Evolutionary conservation across 2,797 vertebrate genomes (phyloP), one percentile per base, ranked within the genome.

Genomic region (Halcyon badia): DNA sequence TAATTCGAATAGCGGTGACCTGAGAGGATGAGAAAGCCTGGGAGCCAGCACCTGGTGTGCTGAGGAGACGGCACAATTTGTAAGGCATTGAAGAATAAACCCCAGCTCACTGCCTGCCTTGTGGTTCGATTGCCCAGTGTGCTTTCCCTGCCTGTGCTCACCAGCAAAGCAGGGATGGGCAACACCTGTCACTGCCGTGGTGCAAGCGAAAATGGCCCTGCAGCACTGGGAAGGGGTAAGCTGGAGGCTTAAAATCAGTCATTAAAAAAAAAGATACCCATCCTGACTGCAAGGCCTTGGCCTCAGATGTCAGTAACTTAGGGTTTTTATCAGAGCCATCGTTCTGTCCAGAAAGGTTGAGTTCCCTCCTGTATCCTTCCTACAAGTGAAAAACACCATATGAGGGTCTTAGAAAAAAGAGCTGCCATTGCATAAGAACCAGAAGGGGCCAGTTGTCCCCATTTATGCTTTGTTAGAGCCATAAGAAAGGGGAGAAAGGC

Each of bases 131-230:
- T 49, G 14, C 33, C 31, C 2, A 6, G 10, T 26, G 51, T 2
- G 0, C 10, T 73, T 87, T 79, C 8, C 6, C 14, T 61, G 81
- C n/a, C 41, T 2, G 4, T 0, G 0, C 8, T 58, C 57, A 26
- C 19, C 0, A 4, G 54, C 0, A 0, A 81, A 75, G 65, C 65
- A 4, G 6, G 10, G 18, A 54, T 0, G 2, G 22, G 37, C 0
- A 1, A 30, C 26, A 58, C 14, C 66, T 4, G 2, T 31, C n/a
- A 49, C 18, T 2, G 2, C 49, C 1, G 1, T 0, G 4, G 42
- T 6, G 10, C 39, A 62, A 70, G 31, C 17, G n/a, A 35, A 58
- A 93, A 61, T 6, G 51, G 18, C 31, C 21, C n/a, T 4, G 11
- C 35, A 85, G 31, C 52, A 10, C 31, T 51, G 30, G 30, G 10